phyloP scores from a whole-genome alignment of 2,113 vertebrate species.

The Gasterosteus nipponicus region DNA sequence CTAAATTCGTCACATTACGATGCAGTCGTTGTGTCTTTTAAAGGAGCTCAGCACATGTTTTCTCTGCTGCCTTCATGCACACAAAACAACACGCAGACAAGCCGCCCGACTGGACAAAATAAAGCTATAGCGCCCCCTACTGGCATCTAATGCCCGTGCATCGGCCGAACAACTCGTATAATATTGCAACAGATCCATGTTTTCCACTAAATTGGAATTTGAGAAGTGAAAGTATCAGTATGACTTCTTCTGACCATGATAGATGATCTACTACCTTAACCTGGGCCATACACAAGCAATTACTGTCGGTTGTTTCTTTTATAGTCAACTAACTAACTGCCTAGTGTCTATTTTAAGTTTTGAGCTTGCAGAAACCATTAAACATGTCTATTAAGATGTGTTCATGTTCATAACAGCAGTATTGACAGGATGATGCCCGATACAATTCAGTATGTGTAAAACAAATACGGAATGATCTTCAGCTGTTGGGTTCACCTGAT shows the following conservation, averaged over 20 bases:
- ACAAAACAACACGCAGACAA: conserved; percentile 53
- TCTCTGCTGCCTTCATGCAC: conserved; percentile 50
- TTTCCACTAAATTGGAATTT: not conserved
- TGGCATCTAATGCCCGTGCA: conserved; percentile 6
- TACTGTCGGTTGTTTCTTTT: not conserved
- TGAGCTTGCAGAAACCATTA: conserved; percentile 6
- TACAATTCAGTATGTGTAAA: not conserved
- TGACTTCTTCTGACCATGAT: not conserved
- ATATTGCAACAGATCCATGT: not conserved
- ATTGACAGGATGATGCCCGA: not conserved
- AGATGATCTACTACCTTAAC: not conserved
- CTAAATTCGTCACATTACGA: conserved; percentile 58
- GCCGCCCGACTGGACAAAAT: conserved; percentile 12
- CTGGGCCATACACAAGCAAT: not conserved
- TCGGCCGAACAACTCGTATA: not conserved
- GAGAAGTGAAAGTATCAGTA: too few species aligned
- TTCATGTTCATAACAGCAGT: not conserved
- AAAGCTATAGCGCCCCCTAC: conserved; percentile 36
- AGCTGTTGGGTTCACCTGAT: not conserved
- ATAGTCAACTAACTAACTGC: not conserved
- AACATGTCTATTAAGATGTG: not conserved
- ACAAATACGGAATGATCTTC: not conserved
- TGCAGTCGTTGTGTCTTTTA: conserved; percentile 55
- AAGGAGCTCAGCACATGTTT: conserved; percentile 58
- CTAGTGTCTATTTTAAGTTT: not conserved